Percentiles rank a stretch among this genome's conserved stretches.
Evolutionary conservation across 2,888 invertebrate species (phyloP).

Genomic region (Melinaea marsaeus): DNA sequence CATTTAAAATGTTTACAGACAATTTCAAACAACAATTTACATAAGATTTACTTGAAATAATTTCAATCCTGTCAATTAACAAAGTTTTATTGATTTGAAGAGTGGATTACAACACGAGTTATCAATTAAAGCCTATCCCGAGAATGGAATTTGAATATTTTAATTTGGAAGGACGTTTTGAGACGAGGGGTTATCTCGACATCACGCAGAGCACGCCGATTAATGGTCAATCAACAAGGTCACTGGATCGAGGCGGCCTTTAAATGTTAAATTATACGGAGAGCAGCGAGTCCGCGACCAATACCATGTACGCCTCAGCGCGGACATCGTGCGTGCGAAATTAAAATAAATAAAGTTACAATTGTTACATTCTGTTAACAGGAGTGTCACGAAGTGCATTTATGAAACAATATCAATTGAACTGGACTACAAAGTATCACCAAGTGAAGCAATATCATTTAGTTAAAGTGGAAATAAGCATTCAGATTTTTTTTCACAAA

Average conservation of each 20-base stretch:
- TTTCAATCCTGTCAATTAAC: too few species aligned
- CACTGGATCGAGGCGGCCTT: slow-evolving; percentile 38
- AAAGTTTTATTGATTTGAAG: too few species aligned
- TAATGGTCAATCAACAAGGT: slow-evolving; percentile 48
- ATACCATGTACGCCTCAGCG: slow-evolving; percentile 41
- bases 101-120: background rate
- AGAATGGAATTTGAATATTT: too few species aligned
- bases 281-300: slow-evolving; percentile 45
- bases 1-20: too few species aligned
- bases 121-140: background rate
- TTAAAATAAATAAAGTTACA: slow-evolving; percentile 14
- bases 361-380: background rate
- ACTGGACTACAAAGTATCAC: too few species aligned
- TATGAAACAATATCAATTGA: too few species aligned
- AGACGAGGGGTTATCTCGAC: slow-evolving; percentile 12
- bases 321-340: slow-evolving; percentile 38
- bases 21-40: too few species aligned
- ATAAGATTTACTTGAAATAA: too few species aligned
- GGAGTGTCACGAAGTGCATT: too few species aligned
- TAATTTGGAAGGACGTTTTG: background rate
- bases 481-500: too few species aligned
- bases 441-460: too few species aligned
- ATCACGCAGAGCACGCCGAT: slow-evolving; percentile 26
- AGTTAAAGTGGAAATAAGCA: too few species aligned
- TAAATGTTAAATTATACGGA: slow-evolving; percentile 49